Evolutionary conservation across 2,888 invertebrate genomes (phyloP).

Genomic region (Drosophila subsilvestris): DNA sequence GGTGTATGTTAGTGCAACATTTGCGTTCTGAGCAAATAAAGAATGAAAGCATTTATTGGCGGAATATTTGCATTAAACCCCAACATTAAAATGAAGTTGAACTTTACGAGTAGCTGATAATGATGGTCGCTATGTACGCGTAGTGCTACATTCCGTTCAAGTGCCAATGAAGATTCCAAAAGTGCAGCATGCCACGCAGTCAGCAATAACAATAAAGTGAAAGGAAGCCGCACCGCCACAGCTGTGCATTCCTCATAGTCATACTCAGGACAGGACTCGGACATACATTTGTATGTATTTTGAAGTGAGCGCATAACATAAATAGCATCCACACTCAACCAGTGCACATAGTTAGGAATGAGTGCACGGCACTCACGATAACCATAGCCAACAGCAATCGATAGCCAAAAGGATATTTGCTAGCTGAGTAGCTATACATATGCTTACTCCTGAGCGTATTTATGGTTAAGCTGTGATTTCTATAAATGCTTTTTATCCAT

Average conservation of each 20-base stretch:
- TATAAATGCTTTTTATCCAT: no score
- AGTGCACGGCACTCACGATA: background rate
- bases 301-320: slow-evolving; percentile 39
- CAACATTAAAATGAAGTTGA: slow-evolving; percentile 3
- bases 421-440: background rate
- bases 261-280: background rate
- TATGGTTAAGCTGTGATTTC: no score
- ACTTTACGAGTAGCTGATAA: no score
- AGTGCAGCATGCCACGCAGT: slow-evolving; percentile 9
- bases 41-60: no score
- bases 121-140: no score
- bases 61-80: no score
- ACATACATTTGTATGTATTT: background rate
- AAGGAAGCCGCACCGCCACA: background rate
- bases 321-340: slow-evolving; percentile 38
- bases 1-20: background rate
- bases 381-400: no score
- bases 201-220: slow-evolving; percentile 31
- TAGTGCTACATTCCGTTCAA: slow-evolving; percentile 27
- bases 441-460: no score
- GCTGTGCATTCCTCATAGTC: background rate
- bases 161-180: slow-evolving; percentile 54
- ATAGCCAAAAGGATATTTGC: background rate
- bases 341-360: background rate
- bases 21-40: background rate